Conservation (phyloP, 2,797 vertebrate genomes). For the Lepus oiostolus region DNA sequence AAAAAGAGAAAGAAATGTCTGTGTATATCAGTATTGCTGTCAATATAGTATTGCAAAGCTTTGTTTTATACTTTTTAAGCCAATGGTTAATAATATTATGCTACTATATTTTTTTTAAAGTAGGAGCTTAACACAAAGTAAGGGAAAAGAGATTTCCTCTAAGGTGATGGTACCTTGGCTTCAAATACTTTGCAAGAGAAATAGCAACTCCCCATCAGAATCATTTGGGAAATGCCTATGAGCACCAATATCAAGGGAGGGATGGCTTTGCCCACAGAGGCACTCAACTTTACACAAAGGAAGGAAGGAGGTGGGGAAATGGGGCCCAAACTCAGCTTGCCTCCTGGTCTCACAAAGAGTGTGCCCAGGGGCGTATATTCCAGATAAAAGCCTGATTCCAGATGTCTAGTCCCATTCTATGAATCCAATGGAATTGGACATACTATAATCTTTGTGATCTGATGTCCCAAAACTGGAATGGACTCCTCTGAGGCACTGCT, state of each 20-base stretch:
- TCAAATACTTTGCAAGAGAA: conserved; percentile 57
- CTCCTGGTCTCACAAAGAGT: background rate
- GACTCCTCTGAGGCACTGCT: background rate
- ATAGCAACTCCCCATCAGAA: conserved; percentile 44
- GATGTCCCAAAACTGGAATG: background rate
- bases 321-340: background rate
- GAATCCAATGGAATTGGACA: background rate
- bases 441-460: background rate
- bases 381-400: conserved; percentile 53
- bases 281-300: background rate
- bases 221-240: conserved; percentile 44
- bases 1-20: too few relatives aligned
- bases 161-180: background rate
- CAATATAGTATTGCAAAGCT: too few relatives aligned
- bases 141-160: conserved; percentile 5
- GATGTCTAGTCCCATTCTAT: background rate
- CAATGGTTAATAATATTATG: too few relatives aligned
- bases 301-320: conserved; percentile 31
- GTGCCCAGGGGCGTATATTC: background rate
- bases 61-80: too few relatives aligned
- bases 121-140: background rate
- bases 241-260: conserved; percentile 41
- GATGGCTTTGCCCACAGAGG: conserved; percentile 39
- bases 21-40: too few relatives aligned
- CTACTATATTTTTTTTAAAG: too few relatives aligned